Evolutionary conservation across 2,797 vertebrate genomes (phyloP), one percentile per base, ranked within the genome.

Genomic region (Tenualosa ilisha): DNA sequence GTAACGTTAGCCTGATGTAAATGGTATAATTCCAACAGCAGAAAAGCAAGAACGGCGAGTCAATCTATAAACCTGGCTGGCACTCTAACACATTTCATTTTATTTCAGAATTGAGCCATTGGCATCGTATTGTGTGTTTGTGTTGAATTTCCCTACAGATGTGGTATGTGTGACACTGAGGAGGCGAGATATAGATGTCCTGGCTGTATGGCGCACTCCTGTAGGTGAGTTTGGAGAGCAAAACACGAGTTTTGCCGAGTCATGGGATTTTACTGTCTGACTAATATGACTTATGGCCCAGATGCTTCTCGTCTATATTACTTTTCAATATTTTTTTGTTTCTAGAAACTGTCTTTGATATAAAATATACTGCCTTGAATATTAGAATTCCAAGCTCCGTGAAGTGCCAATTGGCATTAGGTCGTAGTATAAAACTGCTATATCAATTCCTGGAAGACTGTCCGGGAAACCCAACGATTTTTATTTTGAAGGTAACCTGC

Each of bases 121-220:
- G 46, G 20, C 65, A 37, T 3, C 43, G 4, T 59, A 7, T 5
- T 31, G 63, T 83, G 51, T 85, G 43, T 82, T 75, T 15, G 43
- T 86, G 86, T 86, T 86, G 13, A 0, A 20, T 20, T 90, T 89
- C 86, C 90, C 84, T 91, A 87, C 92, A 99, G 98, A 0, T 99
- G 98, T 92, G 96, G 96, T 87, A 94, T 95, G 0, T 99, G 98
- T 91, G 95, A 94, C 22, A 88, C 91, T 26, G 93, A 95, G 51
- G 97, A 95, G 90, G 97, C 98, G 0, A 98, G 96, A 85, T 99
- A 99, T 91, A 96, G 93, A 75, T 99, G 98, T 90, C 98, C 98
- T 0, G 94, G 94, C 43, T 99, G 98, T 91, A 92, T 96, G 88
- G 95, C 92, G 22, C 96, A 95, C 4, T 97, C 97, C 0, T 99